Evolutionary conservation across 2,113 vertebrate species (phyloP), one percentile per base, ranked within the genome.

Genomic region (Brachyistius frenatus): DNA sequence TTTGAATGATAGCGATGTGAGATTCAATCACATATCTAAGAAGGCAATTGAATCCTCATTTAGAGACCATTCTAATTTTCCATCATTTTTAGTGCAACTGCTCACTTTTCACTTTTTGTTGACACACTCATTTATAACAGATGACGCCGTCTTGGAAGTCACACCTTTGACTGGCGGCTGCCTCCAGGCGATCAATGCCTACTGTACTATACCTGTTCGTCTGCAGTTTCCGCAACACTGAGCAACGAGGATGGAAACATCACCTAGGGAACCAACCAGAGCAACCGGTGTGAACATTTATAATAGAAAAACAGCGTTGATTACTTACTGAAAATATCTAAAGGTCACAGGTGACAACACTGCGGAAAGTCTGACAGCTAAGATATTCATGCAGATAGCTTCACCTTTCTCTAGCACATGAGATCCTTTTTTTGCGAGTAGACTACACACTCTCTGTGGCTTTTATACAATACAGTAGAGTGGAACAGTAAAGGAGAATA

Each of bases 241-340:
- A 86, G 64, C 71, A 70, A 52, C 30, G 66, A 46, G 8, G 64
- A 76, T 70, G 30, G 62, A 80, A 36, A 37, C 10, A 55, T 87
- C 78, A 76, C 81, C 75, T 16, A 55, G 80, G 78, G 75, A 89
- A 86, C 73, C 56, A 68, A 53, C 15, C 77, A 23, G 58, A 53
- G 87, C 54, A 30, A 57, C 47, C 23, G 5, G 37, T 71, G 70
- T 58, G 68, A 67, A 69, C 15, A 31, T 62, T 78, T 54, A 72
- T 73, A 30, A 75, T 36, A 72, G 58, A 72, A 71, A 23, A 76
- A 79, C 66, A 58, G 57, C 41, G 13, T 58, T 62, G 76, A 76
- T 66, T 76, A 73, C 77, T 44, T 39, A 81, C 44, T 74, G 65
- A 64, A 85, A 82, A 62, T 50, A 83, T 75, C 11, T 8, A 60